Base-by-base conservation (phyloP, 2,797 vertebrate species). In the Hirundo rustica region DNA sequence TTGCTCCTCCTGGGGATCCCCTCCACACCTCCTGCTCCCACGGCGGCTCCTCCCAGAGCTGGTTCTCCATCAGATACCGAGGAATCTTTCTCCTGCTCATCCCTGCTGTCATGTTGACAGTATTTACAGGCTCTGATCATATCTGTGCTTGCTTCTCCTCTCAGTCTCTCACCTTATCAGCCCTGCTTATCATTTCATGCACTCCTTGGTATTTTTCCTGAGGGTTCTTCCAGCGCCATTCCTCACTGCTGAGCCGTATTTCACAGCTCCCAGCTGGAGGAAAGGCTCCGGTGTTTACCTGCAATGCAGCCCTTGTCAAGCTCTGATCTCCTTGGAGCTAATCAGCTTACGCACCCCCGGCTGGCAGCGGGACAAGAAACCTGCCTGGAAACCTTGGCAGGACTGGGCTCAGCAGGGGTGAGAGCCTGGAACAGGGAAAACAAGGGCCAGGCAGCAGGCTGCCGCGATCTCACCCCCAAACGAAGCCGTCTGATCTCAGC, bases 131-230 rank as follows among this genome's bases (percentile, higher is more conserved):
- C 79, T 66, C 51, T 13, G 93, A 96, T 94, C 29, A 0, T 74
- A 95, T 85, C 89, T 94, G 27, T 0, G 8, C 85, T 64, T 4
- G 34, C 47, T 57, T 65, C 92, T 95, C 60, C 81, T 72, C 58
- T 48, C 66, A 32, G 75, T 7, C 58, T 78, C 80, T 85, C 71
- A 20, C 57, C 67, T 91, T 89, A 85, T 95, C 95, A 81, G 88
- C 29, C 7, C 84, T 22, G 27, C 74, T 84, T 55, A 77, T 36
- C 91, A 38, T 30, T 88, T 40, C 86, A 62, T 51, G 76, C 38
- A 27, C 66, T 64, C 3, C 79, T 92, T 16, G 77, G 70, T 94
- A 92, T 92, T 92, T 92, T 58, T 71, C 93, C 94, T 8, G 77
- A 66, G 95, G 93, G 78, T 61, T 67, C 40, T 89, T 79, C 48